Base-by-base conservation (phyloP, 2,797 vertebrate species). In the Scolopax bukidnonensis region DNA sequence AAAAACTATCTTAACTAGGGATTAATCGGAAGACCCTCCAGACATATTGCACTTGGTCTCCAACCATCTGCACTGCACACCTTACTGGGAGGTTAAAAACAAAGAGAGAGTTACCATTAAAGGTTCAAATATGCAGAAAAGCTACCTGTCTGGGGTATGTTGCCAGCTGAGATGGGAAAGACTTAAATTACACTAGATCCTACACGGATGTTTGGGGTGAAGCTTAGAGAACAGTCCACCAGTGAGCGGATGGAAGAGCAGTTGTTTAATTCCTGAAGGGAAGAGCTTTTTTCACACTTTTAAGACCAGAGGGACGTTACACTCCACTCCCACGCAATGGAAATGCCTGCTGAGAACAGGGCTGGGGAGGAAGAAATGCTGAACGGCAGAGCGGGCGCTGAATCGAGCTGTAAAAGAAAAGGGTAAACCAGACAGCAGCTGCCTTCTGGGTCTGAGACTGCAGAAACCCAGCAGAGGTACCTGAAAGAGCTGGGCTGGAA, bases 211-310 rank as follows among this genome's bases (percentile, higher is more conserved):
- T 23, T 70, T 41, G 40, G 74, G 30, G 40, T 36, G 51, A 68
- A 79, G 67, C 38, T 40, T 45, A 51, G 36, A 75, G 32, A 24
- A 21, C 41, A 57, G 41, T 6, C 21, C 16, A 38, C 5, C 57
- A 56, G 38, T 0, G 2, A 82, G 30, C 2, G 16, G 53, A 70
- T 21, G 57, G 48, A 78, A 83, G 36, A 87, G 7, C 12, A 11
- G 54, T 23, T 33, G 71, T 56, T 90, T 45, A 54, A 88, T 54
- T 83, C 83, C 60, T 54, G 32, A 69, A 86, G 79, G 47, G 74
- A 90, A 80, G 32, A 79, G 89, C 25, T 82, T 84, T 91, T 91
- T 92, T 82, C 91, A 91, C 89, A 89, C 67, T 82, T 79, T 0
- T 1, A 45, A 84, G 74, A 61, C 59, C 30, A 32, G 67, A 64